phyloP scores from a whole-genome alignment of 2,888 invertebrate species.

The Cephus rjabovi region DNA sequence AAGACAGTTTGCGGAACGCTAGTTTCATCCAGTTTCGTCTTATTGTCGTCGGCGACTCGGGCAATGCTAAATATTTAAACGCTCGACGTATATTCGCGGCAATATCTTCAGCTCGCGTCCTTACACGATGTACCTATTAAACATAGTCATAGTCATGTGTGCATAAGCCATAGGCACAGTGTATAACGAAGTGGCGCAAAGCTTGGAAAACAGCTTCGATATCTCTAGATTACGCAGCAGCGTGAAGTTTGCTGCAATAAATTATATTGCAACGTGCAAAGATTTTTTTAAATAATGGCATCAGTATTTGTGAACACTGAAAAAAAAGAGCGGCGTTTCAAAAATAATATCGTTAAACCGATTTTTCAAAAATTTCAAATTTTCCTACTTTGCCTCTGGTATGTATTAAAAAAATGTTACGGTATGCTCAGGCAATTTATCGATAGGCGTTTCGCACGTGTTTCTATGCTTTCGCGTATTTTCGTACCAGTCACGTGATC shows the following conservation, averaged over 20 bases:
- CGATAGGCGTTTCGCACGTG: not conserved
- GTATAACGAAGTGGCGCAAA: not conserved
- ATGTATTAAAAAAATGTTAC: not conserved
- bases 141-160: not conserved
- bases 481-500: not conserved
- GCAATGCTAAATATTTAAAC: slow-evolving; percentile 17
- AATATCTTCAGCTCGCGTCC: not conserved
- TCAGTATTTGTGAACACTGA: too few species aligned
- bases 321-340: not conserved
- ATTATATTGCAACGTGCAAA: not conserved
- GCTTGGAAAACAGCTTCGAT: not conserved
- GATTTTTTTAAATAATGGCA: too few species aligned
- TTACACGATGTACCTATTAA: not conserved
- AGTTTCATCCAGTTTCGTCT: slow-evolving; percentile 16
- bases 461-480: not conserved
- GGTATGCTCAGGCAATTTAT: not conserved
- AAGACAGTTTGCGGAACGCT: slow-evolving; percentile 18
- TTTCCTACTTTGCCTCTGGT: not conserved
- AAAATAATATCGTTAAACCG: not conserved
- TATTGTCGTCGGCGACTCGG: not conserved
- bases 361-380: not conserved
- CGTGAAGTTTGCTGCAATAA: not conserved
- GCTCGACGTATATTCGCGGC: not conserved
- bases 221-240: not conserved
- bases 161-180: too few species aligned